These are phyloP conservation scores for Cairina moschata DNA, from an alignment of 2,113 vertebrate genomes.

Conservation along the genomic window DNA sequence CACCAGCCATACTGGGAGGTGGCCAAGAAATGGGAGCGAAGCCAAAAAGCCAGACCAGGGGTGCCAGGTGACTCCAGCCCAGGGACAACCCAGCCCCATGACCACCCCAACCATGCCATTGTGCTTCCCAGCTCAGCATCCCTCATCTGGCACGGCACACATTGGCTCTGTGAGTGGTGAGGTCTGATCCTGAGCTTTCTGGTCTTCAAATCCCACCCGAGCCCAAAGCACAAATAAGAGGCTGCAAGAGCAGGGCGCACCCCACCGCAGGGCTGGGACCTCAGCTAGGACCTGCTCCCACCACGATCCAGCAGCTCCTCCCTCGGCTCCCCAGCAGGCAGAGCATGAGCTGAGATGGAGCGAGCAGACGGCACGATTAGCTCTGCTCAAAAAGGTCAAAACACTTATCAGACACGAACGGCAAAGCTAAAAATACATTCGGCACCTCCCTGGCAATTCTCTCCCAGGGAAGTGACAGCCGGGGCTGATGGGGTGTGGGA, in stretches of 20 bases:
- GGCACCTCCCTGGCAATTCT: conserved; percentile 64
- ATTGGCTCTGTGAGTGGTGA: rapidly evolving
- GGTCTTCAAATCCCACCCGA: rapidly evolving
- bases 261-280: rapidly evolving
- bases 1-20: not conserved
- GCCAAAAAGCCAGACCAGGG: not conserved
- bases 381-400: conserved; percentile 70
- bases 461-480: conserved; percentile 28
- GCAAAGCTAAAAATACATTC: conserved; percentile 66
- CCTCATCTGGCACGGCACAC: not conserved
- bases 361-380: conserved; percentile 47
- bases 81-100: not conserved
- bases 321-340: not conserved
- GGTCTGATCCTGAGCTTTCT: not conserved
- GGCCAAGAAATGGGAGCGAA: not conserved
- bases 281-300: not conserved
- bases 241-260: not conserved
- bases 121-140: not conserved
- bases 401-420: conserved; percentile 52
- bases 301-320: not conserved
- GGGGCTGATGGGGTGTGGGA: not conserved
- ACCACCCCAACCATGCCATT: no score
- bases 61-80: not conserved
- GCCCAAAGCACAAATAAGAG: rapidly evolving
- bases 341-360: conserved; percentile 21